phyloP scores from a whole-genome alignment of 2,888 invertebrate species.

The Falcaria lacertinaria region DNA sequence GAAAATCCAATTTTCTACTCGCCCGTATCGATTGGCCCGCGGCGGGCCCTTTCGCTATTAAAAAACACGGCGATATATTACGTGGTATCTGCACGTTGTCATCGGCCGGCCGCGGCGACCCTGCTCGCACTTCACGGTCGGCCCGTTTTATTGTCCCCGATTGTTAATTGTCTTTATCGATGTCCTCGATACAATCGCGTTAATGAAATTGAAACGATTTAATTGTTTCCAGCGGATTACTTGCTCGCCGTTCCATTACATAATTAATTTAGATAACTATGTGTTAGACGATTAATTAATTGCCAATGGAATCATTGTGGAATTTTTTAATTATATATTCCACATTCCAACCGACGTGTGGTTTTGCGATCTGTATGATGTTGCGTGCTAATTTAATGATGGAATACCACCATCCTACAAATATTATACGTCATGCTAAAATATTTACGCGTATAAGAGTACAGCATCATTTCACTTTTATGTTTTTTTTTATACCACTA shows the following conservation, averaged over 20 bases:
- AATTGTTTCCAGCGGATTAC: background rate
- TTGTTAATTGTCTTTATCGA: slow-evolving; percentile 26
- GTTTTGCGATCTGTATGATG: no score
- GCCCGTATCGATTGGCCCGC: slow-evolving; percentile 19
- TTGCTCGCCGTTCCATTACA: background rate
- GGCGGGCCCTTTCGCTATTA: slow-evolving; percentile 33
- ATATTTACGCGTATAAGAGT: no score
- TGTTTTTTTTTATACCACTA: no score
- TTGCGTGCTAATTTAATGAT: no score
- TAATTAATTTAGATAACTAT: background rate
- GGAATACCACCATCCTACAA: no score
- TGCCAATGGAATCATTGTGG: no score
- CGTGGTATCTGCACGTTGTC: slow-evolving; percentile 40
- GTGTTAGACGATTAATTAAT: no score
- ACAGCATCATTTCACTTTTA: no score
- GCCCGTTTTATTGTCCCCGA: slow-evolving; percentile 26
- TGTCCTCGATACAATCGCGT: slow-evolving; percentile 14
- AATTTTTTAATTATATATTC: no score
- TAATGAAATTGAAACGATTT: slow-evolving; percentile 1
- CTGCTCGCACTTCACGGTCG: slow-evolving; percentile 26
- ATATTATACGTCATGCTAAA: no score
- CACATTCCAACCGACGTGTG: no score
- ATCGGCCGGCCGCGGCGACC: slow-evolving; percentile 26
- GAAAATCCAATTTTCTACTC: slow-evolving; percentile 49
- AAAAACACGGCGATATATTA: slow-evolving; percentile 37